A percentile compares a stretch with the other conserved stretches of the same genome.
These are phyloP conservation scores for Bactericera cockerelli DNA, from an alignment of 1,140 invertebrate genomes.

Conservation along the genomic window DNA sequence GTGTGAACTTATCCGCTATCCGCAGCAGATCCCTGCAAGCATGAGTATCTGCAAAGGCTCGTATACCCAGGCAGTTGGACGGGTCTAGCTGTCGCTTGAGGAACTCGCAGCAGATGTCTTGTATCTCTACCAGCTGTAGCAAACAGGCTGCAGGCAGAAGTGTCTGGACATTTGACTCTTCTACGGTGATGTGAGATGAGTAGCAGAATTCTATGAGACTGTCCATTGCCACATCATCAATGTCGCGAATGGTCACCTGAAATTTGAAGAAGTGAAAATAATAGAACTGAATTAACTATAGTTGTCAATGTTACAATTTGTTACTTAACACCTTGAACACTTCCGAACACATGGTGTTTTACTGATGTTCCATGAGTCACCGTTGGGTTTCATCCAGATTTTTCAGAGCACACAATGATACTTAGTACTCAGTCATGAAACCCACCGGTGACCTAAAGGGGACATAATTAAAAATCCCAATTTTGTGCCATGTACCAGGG, in stretches of 20 bases:
- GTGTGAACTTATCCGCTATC: slow-evolving; percentile 95
- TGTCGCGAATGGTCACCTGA: slow-evolving; percentile 68
- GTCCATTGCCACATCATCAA: slow-evolving; percentile 96
- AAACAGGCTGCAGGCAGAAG: slow-evolving; percentile 91
- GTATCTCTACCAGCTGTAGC: slow-evolving; percentile 80
- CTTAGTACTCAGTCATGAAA: no score
- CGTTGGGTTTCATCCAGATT: no score
- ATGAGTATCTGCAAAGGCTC: slow-evolving; percentile 98
- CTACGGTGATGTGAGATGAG: slow-evolving; percentile 93
- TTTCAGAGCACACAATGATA: no score
- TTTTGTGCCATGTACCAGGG: no score
- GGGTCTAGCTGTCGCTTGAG: slow-evolving; percentile 92
- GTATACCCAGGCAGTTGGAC: slow-evolving; percentile 91
- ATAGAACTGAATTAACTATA: no score
- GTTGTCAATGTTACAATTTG: no score
- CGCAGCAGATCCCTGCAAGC: slow-evolving; percentile 86
- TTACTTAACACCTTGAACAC: no score
- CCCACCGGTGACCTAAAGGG: no score
- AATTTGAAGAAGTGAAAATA: no score
- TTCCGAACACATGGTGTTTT: no score
- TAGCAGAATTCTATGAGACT: slow-evolving; percentile 96
- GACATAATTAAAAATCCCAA: no score
- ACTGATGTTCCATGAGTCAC: no score
- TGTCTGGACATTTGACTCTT: slow-evolving; percentile 95
- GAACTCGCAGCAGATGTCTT: slow-evolving; percentile 96